Evolutionary conservation across 2,797 vertebrate genomes (phyloP).

Genomic region (Orientallactaga sibirica): DNA sequence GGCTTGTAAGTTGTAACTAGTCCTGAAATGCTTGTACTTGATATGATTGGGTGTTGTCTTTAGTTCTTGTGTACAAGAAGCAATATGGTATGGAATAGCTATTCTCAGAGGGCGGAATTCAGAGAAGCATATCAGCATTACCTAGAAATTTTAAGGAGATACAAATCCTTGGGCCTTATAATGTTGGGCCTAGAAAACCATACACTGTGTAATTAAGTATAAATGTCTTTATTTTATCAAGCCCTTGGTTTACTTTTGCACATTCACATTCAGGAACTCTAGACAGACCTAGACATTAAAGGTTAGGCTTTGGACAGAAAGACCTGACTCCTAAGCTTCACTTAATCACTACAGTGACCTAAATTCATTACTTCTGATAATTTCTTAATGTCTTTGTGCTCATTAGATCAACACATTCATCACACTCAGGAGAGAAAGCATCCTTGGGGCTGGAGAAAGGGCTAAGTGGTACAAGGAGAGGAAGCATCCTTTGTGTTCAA

Average conservation of each 20-base stretch:
- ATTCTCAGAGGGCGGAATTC: neutral
- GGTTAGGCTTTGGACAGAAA: neutral
- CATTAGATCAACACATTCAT: neutral
- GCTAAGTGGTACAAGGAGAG: neutral
- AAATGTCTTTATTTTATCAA: neutral
- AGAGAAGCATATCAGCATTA: neutral
- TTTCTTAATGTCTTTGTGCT: neutral
- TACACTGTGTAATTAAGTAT: accelerated
- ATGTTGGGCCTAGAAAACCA: neutral
- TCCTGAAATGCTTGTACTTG: neutral
- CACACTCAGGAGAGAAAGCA: neutral
- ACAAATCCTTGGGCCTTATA: neutral
- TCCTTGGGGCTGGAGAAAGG: no score
- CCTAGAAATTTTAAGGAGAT: neutral
- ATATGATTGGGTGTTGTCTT: neutral
- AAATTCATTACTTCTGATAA: neutral
- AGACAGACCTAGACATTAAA: neutral
- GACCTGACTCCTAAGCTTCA: neutral
- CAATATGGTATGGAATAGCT: no score
- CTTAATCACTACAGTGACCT: neutral
- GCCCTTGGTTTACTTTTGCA: neutral
- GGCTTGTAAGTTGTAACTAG: neutral
- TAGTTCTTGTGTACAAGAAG: neutral
- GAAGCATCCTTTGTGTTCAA: neutral
- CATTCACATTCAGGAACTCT: neutral